Conservation (phyloP, 92 coral and sea anemone species). For the Zoanthus solanderi region DNA sequence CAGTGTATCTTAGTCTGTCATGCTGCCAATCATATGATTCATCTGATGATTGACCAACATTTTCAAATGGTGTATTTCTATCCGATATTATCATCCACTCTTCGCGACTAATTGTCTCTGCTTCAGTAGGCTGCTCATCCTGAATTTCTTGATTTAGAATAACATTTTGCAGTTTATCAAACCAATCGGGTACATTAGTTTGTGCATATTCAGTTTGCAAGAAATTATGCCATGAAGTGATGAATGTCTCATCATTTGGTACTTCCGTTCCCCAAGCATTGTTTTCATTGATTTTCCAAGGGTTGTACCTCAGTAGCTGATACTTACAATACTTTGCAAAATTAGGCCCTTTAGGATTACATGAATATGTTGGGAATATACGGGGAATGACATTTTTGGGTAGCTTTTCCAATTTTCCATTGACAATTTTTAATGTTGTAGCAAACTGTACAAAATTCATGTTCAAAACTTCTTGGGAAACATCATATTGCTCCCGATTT, state of each 20-base stretch:
- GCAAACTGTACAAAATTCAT: constrained; percentile 60
- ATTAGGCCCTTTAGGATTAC: constrained; percentile 59
- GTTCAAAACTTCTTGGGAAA: not conserved
- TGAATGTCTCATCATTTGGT: constrained; percentile 45
- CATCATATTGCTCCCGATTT: not conserved
- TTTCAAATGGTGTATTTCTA: constrained; percentile 60
- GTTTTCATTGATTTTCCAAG: constrained; percentile 43
- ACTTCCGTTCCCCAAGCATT: constrained; percentile 59
- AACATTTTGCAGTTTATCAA: constrained; percentile 52
- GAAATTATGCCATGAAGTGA: constrained; percentile 23
- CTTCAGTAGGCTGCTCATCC: constrained; percentile 6
- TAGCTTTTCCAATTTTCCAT: constrained; percentile 38
- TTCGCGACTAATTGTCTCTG: constrained; percentile 45
- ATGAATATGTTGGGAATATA: constrained; percentile 62
- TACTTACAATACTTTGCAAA: constrained; percentile 59
- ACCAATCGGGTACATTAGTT: constrained; percentile 60
- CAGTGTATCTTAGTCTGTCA: constrained; percentile 45
- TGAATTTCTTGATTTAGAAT: constrained; percentile 49
- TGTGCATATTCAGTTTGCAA: constrained; percentile 64
- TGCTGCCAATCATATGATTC: constrained; percentile 55
- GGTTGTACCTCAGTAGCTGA: constrained; percentile 62
- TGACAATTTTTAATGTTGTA: constrained; percentile 53
- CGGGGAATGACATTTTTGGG: constrained; percentile 51
- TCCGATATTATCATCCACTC: constrained; percentile 75
- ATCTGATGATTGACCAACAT: constrained; percentile 17